A percentile compares a stretch with the other conserved stretches of the same genome.
Conservation (phyloP, 2,888 invertebrate species). For the Teleiodes luculella region DNA sequence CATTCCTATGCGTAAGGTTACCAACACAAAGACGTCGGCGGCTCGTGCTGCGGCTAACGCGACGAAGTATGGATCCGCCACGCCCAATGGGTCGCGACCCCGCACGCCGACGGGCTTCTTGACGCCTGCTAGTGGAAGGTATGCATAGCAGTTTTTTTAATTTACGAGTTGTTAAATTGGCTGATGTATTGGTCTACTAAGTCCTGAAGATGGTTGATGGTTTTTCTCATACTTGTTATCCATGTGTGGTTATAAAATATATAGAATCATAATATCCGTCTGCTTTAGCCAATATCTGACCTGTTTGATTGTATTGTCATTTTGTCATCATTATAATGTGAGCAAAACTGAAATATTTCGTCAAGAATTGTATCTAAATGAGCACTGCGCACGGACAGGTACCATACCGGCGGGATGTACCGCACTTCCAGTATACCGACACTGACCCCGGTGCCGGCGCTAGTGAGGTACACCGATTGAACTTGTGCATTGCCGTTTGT, state of each 20-base stretch:
- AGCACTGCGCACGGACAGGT: constrained; percentile 59
- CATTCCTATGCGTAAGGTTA: constrained; percentile 86
- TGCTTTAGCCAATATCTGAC: neutral
- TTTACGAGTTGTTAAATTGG: neutral
- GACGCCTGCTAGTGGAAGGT: constrained; percentile 89
- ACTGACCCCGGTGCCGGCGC: constrained; percentile 84
- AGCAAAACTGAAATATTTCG: neutral
- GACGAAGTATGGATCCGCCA: constrained; percentile 75
- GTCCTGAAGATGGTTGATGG: too few relatives aligned
- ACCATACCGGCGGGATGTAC: constrained; percentile 86
- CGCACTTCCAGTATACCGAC: constrained; percentile 95
- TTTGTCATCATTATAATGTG: too few relatives aligned
- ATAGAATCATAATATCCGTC: too few relatives aligned
- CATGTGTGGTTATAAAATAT: neutral
- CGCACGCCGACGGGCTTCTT: constrained; percentile 88
- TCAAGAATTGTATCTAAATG: constrained; percentile 7
- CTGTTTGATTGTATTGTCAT: too few relatives aligned
- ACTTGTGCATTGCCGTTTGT: constrained; percentile 54
- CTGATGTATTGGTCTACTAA: too few relatives aligned
- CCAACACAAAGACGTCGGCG: constrained; percentile 76
- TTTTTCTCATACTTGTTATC: too few relatives aligned
- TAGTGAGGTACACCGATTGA: constrained; percentile 81
- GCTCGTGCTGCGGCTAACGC: constrained; percentile 80
- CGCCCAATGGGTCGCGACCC: constrained; percentile 82
- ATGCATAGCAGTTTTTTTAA: constrained; percentile 33